These are phyloP conservation scores for Athalia rosae DNA, from an alignment of 2,888 invertebrate genomes.

Conservation along the genomic window DNA sequence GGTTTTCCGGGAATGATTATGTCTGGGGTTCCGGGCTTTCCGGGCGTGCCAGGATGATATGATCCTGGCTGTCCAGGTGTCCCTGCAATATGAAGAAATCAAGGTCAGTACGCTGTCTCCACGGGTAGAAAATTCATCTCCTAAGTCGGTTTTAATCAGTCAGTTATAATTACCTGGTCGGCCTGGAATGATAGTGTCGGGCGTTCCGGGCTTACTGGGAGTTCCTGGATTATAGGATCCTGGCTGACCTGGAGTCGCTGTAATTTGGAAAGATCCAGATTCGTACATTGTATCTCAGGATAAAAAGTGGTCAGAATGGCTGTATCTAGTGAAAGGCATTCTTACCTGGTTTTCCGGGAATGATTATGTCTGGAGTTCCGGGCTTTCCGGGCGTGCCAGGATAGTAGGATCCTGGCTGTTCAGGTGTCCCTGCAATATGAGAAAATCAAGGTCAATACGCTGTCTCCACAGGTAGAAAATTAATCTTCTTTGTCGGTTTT, in stretches of 20 bases:
- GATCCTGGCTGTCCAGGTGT: conserved; percentile 69
- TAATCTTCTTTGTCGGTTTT: no score
- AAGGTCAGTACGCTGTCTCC: no score
- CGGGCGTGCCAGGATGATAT: conserved; percentile 76
- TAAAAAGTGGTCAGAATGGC: no score
- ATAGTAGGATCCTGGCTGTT: conserved; percentile 41
- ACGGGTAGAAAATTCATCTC: no score
- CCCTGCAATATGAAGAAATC: conserved; percentile 57
- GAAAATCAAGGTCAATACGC: conserved; percentile 57
- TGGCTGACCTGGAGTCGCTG: conserved; percentile 49
- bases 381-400: conserved; percentile 58
- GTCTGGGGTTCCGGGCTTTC: conserved; percentile 76
- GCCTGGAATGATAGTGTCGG: conserved; percentile 54
- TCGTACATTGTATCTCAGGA: no score
- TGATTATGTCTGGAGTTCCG: conserved; percentile 60
- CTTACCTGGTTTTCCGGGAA: no score
- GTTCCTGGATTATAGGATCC: conserved; percentile 35
- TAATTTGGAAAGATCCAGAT: no score
- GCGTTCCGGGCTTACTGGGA: conserved; percentile 50
- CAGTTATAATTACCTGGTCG: conserved; percentile 53
- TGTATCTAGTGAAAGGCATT: no score
- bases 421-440: conserved; percentile 59
- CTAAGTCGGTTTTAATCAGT: no score
- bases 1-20: conserved; percentile 51
- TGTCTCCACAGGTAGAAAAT: no score